Evolutionary conservation across 2,113 vertebrate species (phyloP).

Genomic region (Alethe castanea): DNA sequence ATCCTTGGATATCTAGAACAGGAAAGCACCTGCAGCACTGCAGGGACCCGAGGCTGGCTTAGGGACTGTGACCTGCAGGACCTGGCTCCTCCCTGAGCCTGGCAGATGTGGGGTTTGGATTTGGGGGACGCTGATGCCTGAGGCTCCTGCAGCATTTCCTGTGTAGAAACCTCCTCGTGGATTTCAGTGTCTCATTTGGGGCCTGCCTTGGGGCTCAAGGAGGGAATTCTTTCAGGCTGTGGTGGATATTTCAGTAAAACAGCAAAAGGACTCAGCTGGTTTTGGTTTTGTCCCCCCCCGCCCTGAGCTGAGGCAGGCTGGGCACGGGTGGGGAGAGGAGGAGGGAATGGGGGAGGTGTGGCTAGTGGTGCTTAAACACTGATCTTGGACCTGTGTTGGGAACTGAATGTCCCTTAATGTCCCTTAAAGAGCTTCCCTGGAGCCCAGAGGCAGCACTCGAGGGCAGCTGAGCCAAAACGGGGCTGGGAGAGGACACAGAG

Average conservation of each 20-base stretch:
- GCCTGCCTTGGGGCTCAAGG: neutral
- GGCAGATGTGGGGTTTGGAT: neutral
- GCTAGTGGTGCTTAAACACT: neutral
- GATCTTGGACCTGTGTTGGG: neutral
- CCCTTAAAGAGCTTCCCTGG: neutral
- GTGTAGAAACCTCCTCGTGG: fast-evolving
- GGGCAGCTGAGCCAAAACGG: neutral
- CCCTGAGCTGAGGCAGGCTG: neutral
- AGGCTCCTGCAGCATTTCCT: neutral
- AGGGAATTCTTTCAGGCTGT: neutral
- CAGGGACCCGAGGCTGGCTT: neutral
- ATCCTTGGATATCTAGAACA: neutral
- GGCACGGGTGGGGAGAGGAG: neutral
- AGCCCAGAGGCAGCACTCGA: neutral
- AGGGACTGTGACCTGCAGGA: fast-evolving
- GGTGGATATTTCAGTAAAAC: neutral
- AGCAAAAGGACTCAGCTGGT: neutral
- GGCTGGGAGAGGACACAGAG: neutral
- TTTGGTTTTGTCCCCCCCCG: neutral
- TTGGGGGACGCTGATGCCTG: neutral
- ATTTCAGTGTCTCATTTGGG: neutral
- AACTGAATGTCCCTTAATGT: neutral
- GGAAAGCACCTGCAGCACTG: neutral
- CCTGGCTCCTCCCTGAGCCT: neutral
- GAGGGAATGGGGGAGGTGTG: neutral